Base-by-base conservation (phyloP, 1,140 invertebrate genomes). In the Aphelenchoides fujianensis region DNA sequence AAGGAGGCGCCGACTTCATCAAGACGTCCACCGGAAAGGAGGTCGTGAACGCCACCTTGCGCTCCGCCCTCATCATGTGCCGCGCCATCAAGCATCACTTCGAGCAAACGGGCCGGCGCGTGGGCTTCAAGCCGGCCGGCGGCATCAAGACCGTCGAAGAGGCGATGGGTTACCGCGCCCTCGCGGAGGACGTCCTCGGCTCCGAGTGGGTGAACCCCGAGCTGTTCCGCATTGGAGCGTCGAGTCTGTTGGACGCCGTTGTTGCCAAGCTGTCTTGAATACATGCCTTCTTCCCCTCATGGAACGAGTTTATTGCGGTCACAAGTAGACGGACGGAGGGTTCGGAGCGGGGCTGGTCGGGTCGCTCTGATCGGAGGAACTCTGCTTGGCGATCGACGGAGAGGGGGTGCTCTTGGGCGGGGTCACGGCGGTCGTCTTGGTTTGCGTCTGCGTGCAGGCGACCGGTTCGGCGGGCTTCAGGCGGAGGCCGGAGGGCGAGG, bases 1-100 rank as follows among this genome's bases (percentile, higher is more conserved):
- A 19, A 12, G 63, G 27, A 12, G 88, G 95, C 27, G 90, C 93
- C 34, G 92, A 98, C 88, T 98, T 98, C 82, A 97, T 99, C 63
- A 99, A 99, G 86, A 98, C 96, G 31, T 98, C 95, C 0, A 99
- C 97, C 1, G 96, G 95, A 55, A 98, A 98, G 87, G 97, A 98
- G 87, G 85, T 88, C 16, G 89, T 95, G 0, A 98, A 98, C 89
- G 95, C 96, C 1, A 97, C 91, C 7, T 85, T 98, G 48, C 89
- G 91, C 36, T 90, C 92, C 62, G 94, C 94, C 3, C 86, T 96
- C 27, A 90, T 97, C 0, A 98, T 99, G 96, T 91, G 92, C 64
- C 86, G 90, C 80, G 95, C 95, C 52, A 97, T 99, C 70, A 87
- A 89, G 74, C 89, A 94, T 62, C 97, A 90, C 32, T 88, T 92